Evolutionary conservation across 2,797 vertebrate genomes (phyloP).

Genomic region (Harpagifer antarcticus): DNA sequence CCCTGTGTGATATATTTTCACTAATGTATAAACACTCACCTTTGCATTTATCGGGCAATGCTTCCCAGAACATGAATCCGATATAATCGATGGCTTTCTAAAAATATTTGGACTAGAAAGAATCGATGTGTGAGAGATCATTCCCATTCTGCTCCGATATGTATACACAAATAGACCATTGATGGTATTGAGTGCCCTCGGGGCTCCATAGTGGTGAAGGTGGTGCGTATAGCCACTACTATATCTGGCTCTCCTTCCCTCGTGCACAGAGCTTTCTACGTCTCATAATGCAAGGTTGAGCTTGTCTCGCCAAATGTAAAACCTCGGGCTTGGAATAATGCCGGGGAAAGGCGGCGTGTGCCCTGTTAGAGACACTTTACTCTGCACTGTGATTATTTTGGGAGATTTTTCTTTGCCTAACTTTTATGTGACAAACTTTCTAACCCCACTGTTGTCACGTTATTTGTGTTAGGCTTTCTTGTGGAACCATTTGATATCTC

Average conservation of each 20-base stretch:
- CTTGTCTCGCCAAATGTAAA: slow-evolving; percentile 69
- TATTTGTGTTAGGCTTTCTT: slow-evolving; percentile 59
- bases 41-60: slow-evolving; percentile 72
- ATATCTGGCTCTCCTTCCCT: slow-evolving; percentile 58
- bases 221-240: slow-evolving; percentile 38
- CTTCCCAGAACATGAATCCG: slow-evolving; percentile 83
- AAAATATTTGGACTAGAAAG: slow-evolving; percentile 84
- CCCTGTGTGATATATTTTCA: slow-evolving; percentile 38
- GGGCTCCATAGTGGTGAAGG: slow-evolving; percentile 61
- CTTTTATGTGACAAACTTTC: slow-evolving; percentile 58
- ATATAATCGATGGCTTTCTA: slow-evolving; percentile 85
- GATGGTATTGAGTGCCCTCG: slow-evolving; percentile 76
- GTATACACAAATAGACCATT: slow-evolving; percentile 83
- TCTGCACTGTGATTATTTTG: slow-evolving; percentile 60
- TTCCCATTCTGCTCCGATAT: slow-evolving; percentile 76
- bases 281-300: slow-evolving; percentile 75
- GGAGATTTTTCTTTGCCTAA: slow-evolving; percentile 49
- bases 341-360: slow-evolving; percentile 58
- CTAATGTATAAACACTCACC: slow-evolving; percentile 56
- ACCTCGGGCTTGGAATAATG: slow-evolving; percentile 72
- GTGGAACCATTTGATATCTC: slow-evolving; percentile 57
- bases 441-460: slow-evolving; percentile 40
- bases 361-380: slow-evolving; percentile 64
- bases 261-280: slow-evolving; percentile 59
- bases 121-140: slow-evolving; percentile 82